Base-by-base conservation (phyloP, 2,113 vertebrate species). In the Pelusios castaneus region DNA sequence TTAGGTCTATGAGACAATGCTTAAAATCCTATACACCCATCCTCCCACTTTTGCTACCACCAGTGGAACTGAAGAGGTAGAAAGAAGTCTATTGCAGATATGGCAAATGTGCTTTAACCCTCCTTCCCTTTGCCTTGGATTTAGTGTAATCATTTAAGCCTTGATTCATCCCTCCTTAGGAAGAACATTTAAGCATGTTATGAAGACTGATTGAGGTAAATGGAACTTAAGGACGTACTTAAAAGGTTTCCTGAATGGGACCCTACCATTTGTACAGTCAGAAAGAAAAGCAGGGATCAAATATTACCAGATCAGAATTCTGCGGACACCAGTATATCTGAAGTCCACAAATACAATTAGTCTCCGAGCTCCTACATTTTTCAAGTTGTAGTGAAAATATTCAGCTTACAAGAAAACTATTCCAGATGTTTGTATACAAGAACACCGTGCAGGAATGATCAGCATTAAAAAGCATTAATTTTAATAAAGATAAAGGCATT, bases 211-310 rank as follows among this genome's bases (percentile, higher is more conserved):
- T n/a, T 70, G 19, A 38, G 38, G 5, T 70, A 70, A 45, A 27
- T 17, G 4, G 38, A 43, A 93, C 70, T 3, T 47, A 55, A 85
- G 41, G 43, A 45, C 5, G 7, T 90, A 2, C 0, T 70, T 82
- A 7, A 9, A 54, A 34, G 2, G 1, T 1, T 60, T 81, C 1
- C 6, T 0, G 11, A 22, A 34, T 5, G 86, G 51, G 41, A 6
- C 47, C 56, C 80, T 92, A 79, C 83, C 25, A 5, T 3, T 2
- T 0, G 0, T 67, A 41, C 1, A 47, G 73, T 11, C 8, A 0
- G 4, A 77, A 51, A 5, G 49, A 1, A 75, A 87, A 81, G 8
- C 67, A 47, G 5, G 60, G 78, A 29, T 11, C 6, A 89, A 82
- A 0, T 58, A 1, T 1, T n/a, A 41, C 67, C 67, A 56, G 49